Percentiles rank a stretch among this genome's conserved stretches.
phyloP scores from a whole-genome alignment of 2,888 invertebrate species.

The Autographa pulchrina region DNA sequence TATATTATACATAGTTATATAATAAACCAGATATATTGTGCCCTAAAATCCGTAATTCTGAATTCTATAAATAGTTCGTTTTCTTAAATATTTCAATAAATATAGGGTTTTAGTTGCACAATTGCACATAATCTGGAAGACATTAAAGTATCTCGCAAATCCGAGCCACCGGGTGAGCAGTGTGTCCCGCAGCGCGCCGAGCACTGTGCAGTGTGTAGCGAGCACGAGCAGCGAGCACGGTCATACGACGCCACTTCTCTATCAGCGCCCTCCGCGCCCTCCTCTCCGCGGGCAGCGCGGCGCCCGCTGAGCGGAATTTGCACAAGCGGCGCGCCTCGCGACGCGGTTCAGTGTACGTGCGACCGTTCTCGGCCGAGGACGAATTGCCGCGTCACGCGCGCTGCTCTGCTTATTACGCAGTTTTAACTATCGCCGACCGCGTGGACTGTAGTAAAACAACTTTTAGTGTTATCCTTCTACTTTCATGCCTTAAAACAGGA shows the following conservation, averaged over 20 bases:
- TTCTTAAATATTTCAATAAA: too few relatives aligned
- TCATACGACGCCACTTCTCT: constrained; percentile 81
- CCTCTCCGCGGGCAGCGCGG: constrained; percentile 71
- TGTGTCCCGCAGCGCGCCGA: neutral
- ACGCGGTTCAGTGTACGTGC: constrained; percentile 85
- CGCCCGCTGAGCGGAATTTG: constrained; percentile 82
- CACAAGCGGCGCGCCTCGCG: constrained; percentile 81
- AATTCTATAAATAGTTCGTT: too few relatives aligned
- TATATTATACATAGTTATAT: too few relatives aligned
- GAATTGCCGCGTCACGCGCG: constrained; percentile 75
- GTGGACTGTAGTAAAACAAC: constrained; percentile 78
- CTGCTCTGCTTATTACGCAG: constrained; percentile 87
- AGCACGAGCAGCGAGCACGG: constrained; percentile 61
- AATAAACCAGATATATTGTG: too few relatives aligned
- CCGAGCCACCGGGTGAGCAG: constrained; percentile 54
- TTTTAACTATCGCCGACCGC: constrained; percentile 82
- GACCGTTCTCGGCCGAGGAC: constrained; percentile 84
- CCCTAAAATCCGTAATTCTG: too few relatives aligned
- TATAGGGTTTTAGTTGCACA: too few relatives aligned
- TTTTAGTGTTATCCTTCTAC: constrained; percentile 57
- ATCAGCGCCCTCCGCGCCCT: constrained; percentile 76
- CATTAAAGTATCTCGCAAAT: constrained; percentile 24
- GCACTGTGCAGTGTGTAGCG: neutral
- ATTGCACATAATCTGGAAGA: too few relatives aligned
- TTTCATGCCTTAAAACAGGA: constrained; percentile 48